These are phyloP conservation scores for Hormaphis cornu DNA, from an alignment of 1,140 invertebrate species.

Conservation along the genomic window DNA sequence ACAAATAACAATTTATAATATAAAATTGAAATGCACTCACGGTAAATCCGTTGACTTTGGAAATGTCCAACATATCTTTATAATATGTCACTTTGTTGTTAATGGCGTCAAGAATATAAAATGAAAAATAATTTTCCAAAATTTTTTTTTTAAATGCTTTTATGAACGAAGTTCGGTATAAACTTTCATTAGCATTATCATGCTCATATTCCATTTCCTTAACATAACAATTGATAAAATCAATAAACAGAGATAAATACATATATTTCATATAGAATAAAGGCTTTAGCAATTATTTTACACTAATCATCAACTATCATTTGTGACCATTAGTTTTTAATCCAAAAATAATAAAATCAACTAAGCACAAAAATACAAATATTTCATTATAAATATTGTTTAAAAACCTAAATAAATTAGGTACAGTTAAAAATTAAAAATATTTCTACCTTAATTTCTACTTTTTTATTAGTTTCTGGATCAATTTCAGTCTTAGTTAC, in stretches of 20 bases:
- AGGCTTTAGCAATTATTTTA: too few species aligned
- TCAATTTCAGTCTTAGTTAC: conserved; percentile 65
- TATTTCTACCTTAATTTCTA: conserved; percentile 50
- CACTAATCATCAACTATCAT: too few species aligned
- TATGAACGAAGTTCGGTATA: conserved; percentile 68
- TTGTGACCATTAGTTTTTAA: too few species aligned
- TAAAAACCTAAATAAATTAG: background rate
- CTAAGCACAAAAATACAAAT: too few species aligned
- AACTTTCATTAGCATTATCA: conserved; percentile 71
- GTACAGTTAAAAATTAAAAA: background rate
- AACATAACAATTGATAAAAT: conserved; percentile 24
- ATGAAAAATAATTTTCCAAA: conserved; percentile 82
- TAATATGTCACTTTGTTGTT: conserved; percentile 73
- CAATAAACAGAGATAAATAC: background rate
- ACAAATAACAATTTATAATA: background rate
- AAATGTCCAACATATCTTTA: conserved; percentile 79
- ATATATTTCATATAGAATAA: background rate
- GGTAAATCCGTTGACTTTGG: conserved; percentile 80
- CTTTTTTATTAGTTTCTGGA: conserved; percentile 64
- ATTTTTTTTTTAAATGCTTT: conserved; percentile 89
- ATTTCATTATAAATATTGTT: conserved; percentile 21
- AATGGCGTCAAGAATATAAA: conserved; percentile 83
- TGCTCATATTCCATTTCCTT: conserved; percentile 86
- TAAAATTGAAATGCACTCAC: conserved; percentile 46
- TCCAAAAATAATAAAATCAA: too few species aligned